phyloP scores from a whole-genome alignment of 2,797 vertebrate genomes.

The Loriculus beryllinus region DNA sequence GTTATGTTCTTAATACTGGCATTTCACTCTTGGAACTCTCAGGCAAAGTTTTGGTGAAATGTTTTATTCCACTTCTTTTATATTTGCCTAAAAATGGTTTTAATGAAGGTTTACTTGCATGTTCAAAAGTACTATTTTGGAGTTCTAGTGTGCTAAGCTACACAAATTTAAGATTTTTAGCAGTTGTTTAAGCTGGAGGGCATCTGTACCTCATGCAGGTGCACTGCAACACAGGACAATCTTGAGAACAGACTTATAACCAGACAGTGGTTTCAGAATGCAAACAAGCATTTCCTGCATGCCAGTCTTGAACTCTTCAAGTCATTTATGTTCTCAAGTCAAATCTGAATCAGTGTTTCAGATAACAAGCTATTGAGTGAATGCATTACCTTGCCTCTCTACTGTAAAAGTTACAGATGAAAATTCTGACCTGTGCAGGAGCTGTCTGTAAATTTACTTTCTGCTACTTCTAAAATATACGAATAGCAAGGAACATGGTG shows the following conservation, averaged over 20 bases:
- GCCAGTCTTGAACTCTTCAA: background rate
- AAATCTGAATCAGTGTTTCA: conserved; percentile 22
- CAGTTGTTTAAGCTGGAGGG: background rate
- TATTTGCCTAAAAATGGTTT: background rate
- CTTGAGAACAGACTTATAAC: conserved; percentile 9
- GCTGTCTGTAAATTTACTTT: conserved; percentile 33
- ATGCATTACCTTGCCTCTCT: background rate
- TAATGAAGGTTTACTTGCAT: background rate
- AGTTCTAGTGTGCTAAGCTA: background rate
- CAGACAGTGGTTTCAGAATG: conserved; percentile 57
- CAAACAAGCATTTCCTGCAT: conserved; percentile 52
- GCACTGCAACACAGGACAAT: background rate
- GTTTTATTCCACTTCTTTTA: conserved; percentile 16
- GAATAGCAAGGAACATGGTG: background rate
- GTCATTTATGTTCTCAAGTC: conserved; percentile 38
- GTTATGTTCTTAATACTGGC: background rate
- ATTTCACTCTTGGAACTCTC: background rate
- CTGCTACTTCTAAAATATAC: conserved; percentile 35
- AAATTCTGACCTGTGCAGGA: background rate
- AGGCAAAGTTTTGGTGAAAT: background rate
- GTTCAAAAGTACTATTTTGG: background rate
- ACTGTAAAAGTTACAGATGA: background rate
- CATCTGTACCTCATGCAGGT: background rate
- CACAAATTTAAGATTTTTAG: background rate
- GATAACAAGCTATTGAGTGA: background rate